Evolutionary conservation across 2,797 vertebrate genomes (phyloP).

Genomic region (Fistularia commersonii): DNA sequence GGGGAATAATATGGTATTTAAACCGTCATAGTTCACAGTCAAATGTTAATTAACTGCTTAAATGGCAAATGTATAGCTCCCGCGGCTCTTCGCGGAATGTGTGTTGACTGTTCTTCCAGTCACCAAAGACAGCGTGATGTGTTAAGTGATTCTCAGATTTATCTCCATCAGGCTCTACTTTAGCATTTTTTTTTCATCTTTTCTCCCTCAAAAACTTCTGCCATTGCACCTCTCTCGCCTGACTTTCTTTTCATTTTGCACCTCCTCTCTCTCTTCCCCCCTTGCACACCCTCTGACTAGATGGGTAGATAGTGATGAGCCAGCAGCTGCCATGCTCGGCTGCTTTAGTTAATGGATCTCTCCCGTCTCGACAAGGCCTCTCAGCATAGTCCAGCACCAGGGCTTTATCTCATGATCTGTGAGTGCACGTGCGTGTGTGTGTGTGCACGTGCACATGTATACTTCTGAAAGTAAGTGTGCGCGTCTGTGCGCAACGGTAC

Average conservation of each 20-base stretch:
- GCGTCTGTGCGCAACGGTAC: no score
- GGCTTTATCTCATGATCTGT: slow-evolving; percentile 49
- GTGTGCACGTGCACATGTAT: no score
- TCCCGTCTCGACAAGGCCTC: slow-evolving; percentile 65
- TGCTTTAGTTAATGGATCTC: slow-evolving; percentile 71
- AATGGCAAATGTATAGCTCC: slow-evolving; percentile 64
- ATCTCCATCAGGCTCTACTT: slow-evolving; percentile 32
- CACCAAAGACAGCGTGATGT: slow-evolving; percentile 56
- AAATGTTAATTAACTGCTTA: slow-evolving; percentile 57
- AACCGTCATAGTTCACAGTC: slow-evolving; percentile 61
- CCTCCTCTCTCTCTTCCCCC: slow-evolving; percentile 22
- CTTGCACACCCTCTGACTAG: slow-evolving; percentile 31
- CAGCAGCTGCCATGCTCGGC: slow-evolving; percentile 66
- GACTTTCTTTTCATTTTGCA: not conserved
- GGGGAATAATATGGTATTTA: slow-evolving; percentile 66
- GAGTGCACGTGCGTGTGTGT: slow-evolving; percentile 4
- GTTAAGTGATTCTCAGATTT: slow-evolving; percentile 62
- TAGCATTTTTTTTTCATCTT: slow-evolving; percentile 2
- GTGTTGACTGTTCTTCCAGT: slow-evolving; percentile 66
- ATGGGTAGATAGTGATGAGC: slow-evolving; percentile 69
- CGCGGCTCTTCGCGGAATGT: slow-evolving; percentile 48
- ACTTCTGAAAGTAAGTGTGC: no score
- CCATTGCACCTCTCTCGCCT: no score
- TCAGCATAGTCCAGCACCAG: slow-evolving; percentile 42
- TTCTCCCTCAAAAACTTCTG: slow-evolving; percentile 12